A percentile compares a stretch with the other conserved stretches of the same genome.
Conservation (phyloP, 2,113 vertebrate genomes). For the Diglossa brunneiventris region DNA sequence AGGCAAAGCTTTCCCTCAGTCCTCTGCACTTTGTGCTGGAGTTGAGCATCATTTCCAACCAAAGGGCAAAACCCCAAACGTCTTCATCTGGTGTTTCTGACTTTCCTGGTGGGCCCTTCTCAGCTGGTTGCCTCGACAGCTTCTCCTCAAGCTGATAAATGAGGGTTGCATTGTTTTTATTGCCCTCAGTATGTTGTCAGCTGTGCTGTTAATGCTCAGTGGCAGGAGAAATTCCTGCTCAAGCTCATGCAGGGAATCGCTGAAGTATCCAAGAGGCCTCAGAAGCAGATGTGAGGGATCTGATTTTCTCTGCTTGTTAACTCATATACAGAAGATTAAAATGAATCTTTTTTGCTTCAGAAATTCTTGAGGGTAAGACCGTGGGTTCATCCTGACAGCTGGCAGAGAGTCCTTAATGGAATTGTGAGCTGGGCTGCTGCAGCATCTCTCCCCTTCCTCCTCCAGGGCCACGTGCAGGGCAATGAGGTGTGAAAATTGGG, state of each 20-base stretch:
- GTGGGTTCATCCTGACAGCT: background rate
- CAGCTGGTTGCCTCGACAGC: background rate
- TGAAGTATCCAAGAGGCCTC: background rate
- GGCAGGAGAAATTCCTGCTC: background rate
- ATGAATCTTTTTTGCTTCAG: background rate
- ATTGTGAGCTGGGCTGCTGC: background rate
- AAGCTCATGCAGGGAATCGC: background rate
- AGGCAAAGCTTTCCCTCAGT: background rate
- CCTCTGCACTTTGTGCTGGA: background rate
- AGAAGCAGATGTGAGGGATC: background rate
- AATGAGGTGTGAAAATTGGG: background rate
- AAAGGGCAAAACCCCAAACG: background rate
- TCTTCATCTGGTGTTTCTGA: background rate
- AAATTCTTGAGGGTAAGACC: background rate
- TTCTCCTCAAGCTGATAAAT: slow-evolving; percentile 17
- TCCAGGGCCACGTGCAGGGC: background rate
- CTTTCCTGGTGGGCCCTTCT: background rate
- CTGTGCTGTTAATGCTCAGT: background rate
- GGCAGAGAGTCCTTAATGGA: background rate
- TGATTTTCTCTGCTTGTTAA: slow-evolving; percentile 48
- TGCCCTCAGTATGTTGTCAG: background rate
- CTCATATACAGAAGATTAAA: background rate
- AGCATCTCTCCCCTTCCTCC: background rate
- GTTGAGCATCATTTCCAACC: background rate
- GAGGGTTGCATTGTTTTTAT: slow-evolving; percentile 30